These are phyloP conservation scores for Cremastinae sp. DNA, from an alignment of 2,888 invertebrate species.

Conservation along the genomic window DNA sequence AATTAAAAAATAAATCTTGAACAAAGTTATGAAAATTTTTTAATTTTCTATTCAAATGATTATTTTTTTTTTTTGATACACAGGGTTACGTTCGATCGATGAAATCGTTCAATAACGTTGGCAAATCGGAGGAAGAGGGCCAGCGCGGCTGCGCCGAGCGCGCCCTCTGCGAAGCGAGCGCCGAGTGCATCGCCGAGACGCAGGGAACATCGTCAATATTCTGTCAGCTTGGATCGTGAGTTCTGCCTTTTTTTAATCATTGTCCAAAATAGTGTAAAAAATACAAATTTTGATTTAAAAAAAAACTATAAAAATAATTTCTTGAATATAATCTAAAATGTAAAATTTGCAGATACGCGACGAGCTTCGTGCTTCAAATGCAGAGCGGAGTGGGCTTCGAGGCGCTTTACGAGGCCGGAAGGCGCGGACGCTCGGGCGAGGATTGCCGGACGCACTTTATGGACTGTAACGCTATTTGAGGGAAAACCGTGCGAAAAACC, in stretches of 20 bases:
- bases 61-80: conserved; percentile 26
- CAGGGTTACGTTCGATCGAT: conserved; percentile 91
- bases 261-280: neutral
- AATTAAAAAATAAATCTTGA: too few species aligned
- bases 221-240: conserved; percentile 96
- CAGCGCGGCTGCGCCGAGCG: conserved; percentile 88
- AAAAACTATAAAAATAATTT: neutral
- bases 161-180: conserved; percentile 92
- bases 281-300: neutral
- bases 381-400: conserved; percentile 88
- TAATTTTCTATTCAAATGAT: too few species aligned
- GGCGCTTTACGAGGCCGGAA: conserved; percentile 91
- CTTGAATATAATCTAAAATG: neutral
- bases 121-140: conserved; percentile 90
- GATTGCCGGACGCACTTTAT: conserved; percentile 92
- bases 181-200: conserved; percentile 90
- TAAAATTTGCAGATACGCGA: conserved; percentile 86
- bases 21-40: too few species aligned
- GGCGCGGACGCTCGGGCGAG: conserved; percentile 91
- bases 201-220: conserved; percentile 88
- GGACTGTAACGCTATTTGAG: conserved; percentile 93
- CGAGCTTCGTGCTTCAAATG: conserved; percentile 91
- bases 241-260: conserved; percentile 67
- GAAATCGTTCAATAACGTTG: conserved; percentile 81
- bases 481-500: conserved; percentile 1